A percentile compares a stretch with the other conserved stretches of the same genome.
phyloP scores from a whole-genome alignment of 1,140 invertebrate genomes.

The Acromyrmex heyeri region DNA sequence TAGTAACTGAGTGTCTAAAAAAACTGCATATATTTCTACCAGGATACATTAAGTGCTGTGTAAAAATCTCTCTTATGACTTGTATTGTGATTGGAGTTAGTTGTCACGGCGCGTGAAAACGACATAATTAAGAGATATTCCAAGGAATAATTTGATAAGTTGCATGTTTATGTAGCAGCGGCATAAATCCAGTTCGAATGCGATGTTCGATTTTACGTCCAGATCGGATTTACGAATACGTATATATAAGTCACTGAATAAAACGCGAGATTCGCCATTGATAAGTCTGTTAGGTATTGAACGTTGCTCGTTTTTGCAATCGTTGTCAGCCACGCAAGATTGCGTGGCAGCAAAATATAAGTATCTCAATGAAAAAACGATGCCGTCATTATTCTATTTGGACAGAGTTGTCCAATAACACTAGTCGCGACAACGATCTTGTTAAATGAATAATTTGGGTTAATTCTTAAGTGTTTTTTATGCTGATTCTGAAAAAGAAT shows the following conservation, averaged over 20 bases:
- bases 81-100: background rate
- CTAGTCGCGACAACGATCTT: no score
- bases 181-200: constrained; percentile 4
- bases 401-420: background rate
- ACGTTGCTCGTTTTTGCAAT: background rate
- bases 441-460: no score
- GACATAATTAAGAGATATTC: constrained; percentile 48
- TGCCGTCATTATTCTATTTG: background rate
- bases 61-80: constrained; percentile 38
- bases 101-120: background rate
- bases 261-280: constrained; percentile 27
- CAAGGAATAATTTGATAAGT: constrained; percentile 18
- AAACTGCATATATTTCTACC: no score
- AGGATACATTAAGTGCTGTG: background rate
- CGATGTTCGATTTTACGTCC: constrained; percentile 60
- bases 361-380: constrained; percentile 24
- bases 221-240: constrained; percentile 23
- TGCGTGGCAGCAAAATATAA: background rate
- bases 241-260: constrained; percentile 28
- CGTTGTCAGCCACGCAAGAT: no score
- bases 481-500: no score
- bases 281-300: constrained; percentile 38
- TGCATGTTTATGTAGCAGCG: constrained; percentile 26
- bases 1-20: no score
- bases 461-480: no score